phyloP scores from a whole-genome alignment of 2,113 vertebrate genomes.

The Leiothrix lutea region DNA sequence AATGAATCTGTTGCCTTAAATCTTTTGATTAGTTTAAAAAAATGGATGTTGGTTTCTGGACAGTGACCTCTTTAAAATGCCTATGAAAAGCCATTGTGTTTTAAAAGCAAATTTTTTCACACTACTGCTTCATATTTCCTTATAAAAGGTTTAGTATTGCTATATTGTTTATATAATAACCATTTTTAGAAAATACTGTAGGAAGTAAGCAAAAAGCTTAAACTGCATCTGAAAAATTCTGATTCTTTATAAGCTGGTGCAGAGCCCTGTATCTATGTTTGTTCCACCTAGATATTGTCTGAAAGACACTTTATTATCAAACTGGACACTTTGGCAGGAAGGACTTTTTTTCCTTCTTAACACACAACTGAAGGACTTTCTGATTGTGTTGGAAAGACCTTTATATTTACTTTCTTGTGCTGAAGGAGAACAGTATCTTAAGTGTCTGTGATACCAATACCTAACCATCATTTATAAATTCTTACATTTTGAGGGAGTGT shows the following conservation, averaged over 20 bases:
- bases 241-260: not conserved
- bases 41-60: not conserved
- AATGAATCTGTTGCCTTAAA: not conserved
- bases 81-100: not conserved
- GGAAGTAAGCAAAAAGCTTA: not conserved
- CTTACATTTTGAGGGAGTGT: not conserved
- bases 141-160: not conserved
- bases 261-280: not conserved
- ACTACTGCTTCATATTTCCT: not conserved
- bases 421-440: not conserved
- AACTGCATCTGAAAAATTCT: not conserved
- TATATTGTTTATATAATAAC: not conserved
- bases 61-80: not conserved
- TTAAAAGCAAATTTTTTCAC: not conserved
- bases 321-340: not conserved
- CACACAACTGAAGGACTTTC: not conserved
- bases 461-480: not conserved
- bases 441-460: not conserved
- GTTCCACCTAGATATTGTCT: not conserved
- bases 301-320: not conserved
- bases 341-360: not conserved
- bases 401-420: not conserved
- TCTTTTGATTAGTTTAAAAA: not conserved
- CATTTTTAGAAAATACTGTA: not conserved
- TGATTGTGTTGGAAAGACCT: not conserved